phyloP scores from a whole-genome alignment of 2,797 vertebrate genomes.

The Limnodromus scolopaceus region DNA sequence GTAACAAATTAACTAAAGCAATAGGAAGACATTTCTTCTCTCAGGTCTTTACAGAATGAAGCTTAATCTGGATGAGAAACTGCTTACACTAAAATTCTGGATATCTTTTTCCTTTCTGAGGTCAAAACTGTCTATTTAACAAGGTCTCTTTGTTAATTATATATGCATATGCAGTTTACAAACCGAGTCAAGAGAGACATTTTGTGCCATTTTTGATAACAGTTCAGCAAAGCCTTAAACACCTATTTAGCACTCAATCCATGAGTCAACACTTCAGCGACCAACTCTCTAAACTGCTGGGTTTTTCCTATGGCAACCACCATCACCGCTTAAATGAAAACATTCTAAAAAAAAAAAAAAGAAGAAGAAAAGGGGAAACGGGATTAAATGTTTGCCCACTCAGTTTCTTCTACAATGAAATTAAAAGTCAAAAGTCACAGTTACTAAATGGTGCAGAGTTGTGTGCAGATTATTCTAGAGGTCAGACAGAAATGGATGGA shows the following conservation, averaged over 20 bases:
- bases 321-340: background rate
- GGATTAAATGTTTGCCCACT: background rate
- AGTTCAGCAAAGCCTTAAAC: slow-evolving; percentile 40
- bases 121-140: slow-evolving; percentile 10
- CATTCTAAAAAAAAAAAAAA: background rate
- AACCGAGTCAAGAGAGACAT: slow-evolving; percentile 30
- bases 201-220: slow-evolving; percentile 46
- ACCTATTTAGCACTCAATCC: slow-evolving; percentile 39
- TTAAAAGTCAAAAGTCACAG: background rate
- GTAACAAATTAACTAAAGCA: background rate
- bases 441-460: background rate
- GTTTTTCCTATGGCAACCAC: slow-evolving; percentile 47
- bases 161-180: slow-evolving; percentile 16
- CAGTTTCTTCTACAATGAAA: background rate
- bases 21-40: background rate
- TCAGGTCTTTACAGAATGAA: background rate
- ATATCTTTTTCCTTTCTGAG: background rate
- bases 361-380: background rate
- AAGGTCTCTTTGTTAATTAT: slow-evolving; percentile 11
- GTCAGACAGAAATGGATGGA: background rate
- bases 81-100: background rate
- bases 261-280: slow-evolving; percentile 54
- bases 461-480: background rate
- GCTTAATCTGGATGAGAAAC: background rate
- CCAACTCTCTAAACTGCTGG: background rate